Conservation (phyloP, 1,140 invertebrate species). For the Drosophila saltans region DNA sequence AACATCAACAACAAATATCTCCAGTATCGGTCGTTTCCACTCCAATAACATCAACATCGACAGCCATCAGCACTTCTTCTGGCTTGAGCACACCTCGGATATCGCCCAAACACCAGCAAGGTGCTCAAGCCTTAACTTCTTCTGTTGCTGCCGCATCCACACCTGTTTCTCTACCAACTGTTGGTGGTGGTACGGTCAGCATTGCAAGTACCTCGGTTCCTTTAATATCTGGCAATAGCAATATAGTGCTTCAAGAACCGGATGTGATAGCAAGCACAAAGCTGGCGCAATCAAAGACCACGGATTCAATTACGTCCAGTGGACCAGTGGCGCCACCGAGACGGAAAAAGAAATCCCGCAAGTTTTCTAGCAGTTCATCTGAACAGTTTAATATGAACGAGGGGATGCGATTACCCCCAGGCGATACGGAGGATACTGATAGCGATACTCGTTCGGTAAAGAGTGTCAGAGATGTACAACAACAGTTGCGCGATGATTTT, state of each 20-base stretch:
- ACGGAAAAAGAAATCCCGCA: conserved; percentile 89
- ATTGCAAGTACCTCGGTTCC: neutral
- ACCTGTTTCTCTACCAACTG: conserved; percentile 9
- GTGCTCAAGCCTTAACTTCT: conserved; percentile 2
- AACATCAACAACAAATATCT: conserved; percentile 47
- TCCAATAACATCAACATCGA: conserved; percentile 28
- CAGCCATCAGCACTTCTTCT: conserved; percentile 27
- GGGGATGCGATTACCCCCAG: conserved; percentile 57
- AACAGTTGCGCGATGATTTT: conserved; percentile 71
- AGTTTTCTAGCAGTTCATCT: conserved; percentile 84
- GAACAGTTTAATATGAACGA: conserved; percentile 75
- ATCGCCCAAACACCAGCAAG: conserved; percentile 51
- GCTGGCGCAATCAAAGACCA: conserved; percentile 84
- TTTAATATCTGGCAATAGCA: conserved; percentile 25
- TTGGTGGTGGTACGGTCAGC: neutral
- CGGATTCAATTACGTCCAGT: conserved; percentile 78
- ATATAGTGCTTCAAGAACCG: conserved; percentile 89
- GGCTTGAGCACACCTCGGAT: conserved; percentile 34
- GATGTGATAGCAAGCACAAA: conserved; percentile 98
- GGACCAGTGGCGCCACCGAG: conserved; percentile 91
- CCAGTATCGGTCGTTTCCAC: conserved; percentile 26
- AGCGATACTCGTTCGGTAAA: conserved; percentile 80
- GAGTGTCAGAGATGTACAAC: conserved; percentile 78
- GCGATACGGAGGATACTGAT: conserved; percentile 73
- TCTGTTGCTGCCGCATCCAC: neutral